phyloP scores from a whole-genome alignment of 2,888 invertebrate genomes.

The Cheilosia grossa region DNA sequence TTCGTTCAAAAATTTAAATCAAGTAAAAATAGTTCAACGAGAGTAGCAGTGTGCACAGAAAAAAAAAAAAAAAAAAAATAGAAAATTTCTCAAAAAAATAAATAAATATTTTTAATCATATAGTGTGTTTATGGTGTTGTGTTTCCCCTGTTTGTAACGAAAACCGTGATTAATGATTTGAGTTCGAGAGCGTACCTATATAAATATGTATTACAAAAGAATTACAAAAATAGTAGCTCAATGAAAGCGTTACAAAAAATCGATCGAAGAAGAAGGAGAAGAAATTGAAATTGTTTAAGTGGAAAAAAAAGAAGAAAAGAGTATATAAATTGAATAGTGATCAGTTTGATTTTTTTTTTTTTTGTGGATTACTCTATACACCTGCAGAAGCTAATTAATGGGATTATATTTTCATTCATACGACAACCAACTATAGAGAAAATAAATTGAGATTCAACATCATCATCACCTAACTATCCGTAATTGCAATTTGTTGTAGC shows the following conservation, averaged over 20 bases:
- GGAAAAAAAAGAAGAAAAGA: constrained; percentile 36
- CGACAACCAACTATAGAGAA: constrained; percentile 9
- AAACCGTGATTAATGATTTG: constrained; percentile 65
- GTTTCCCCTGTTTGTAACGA: constrained; percentile 51
- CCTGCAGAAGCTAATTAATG: constrained; percentile 67
- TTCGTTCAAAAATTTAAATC: constrained; percentile 67
- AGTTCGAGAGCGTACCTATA: constrained; percentile 6
- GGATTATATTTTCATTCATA: constrained; percentile 70
- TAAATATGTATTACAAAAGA: constrained; percentile 3
- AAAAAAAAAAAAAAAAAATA: constrained; percentile 22
- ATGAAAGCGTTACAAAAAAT: constrained; percentile 69
- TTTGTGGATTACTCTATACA: constrained; percentile 68
- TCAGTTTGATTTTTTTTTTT: constrained; percentile 11
- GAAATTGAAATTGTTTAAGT: constrained; percentile 51
- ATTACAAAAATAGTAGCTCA: constrained; percentile 56
- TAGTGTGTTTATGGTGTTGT: constrained; percentile 50
- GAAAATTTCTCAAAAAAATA: constrained; percentile 18
- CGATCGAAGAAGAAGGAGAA: constrained; percentile 58
- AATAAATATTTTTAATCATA: constrained; percentile 40
- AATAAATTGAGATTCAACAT: constrained; percentile 37
- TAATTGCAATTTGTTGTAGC: constrained; percentile 24
- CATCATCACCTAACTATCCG: constrained; percentile 37
- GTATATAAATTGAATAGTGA: constrained; percentile 29
- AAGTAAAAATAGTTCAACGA: constrained; percentile 71
- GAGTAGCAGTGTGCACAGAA: constrained; percentile 66